A percentile compares a stretch with the other conserved stretches of the same genome.
Evolutionary conservation across 2,113 vertebrate genomes (phyloP).

Genomic region (Thryonomys swinderianus): DNA sequence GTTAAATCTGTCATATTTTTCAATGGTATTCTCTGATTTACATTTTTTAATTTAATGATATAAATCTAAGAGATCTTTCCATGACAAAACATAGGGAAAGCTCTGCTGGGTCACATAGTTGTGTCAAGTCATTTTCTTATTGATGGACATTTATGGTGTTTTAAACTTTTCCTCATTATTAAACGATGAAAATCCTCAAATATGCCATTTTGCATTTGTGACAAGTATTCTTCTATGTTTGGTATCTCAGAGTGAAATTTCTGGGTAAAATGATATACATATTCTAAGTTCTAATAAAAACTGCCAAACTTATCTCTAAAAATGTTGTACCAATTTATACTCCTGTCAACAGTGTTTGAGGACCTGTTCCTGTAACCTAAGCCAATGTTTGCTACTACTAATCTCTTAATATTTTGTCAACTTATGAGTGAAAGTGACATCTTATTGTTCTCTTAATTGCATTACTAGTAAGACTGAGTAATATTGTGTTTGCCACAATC

Average conservation of each 20-base stretch:
- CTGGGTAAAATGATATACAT: conserved; percentile 21
- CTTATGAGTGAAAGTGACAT: background rate
- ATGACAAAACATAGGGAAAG: background rate
- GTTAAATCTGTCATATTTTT: background rate
- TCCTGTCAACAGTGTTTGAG: background rate
- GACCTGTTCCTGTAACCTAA: background rate
- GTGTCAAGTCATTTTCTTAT: background rate
- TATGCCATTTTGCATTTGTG: background rate
- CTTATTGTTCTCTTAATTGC: conserved; percentile 42
- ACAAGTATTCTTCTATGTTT: conserved; percentile 18
- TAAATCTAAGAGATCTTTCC: background rate
- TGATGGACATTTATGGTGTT: background rate
- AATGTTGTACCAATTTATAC: background rate
- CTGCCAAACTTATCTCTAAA: background rate
- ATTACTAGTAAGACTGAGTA: background rate
- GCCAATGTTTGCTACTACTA: background rate
- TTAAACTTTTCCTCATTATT: background rate
- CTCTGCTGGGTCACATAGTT: background rate
- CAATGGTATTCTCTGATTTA: background rate
- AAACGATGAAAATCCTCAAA: background rate
- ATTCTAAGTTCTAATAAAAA: conserved; percentile 65
- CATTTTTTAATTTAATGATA: background rate
- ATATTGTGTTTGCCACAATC: background rate
- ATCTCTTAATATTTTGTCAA: conserved; percentile 56
- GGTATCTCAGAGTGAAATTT: conserved; percentile 53